Evolutionary conservation across 2,797 vertebrate species (phyloP).

Genomic region (Hafferia zeledoni): DNA sequence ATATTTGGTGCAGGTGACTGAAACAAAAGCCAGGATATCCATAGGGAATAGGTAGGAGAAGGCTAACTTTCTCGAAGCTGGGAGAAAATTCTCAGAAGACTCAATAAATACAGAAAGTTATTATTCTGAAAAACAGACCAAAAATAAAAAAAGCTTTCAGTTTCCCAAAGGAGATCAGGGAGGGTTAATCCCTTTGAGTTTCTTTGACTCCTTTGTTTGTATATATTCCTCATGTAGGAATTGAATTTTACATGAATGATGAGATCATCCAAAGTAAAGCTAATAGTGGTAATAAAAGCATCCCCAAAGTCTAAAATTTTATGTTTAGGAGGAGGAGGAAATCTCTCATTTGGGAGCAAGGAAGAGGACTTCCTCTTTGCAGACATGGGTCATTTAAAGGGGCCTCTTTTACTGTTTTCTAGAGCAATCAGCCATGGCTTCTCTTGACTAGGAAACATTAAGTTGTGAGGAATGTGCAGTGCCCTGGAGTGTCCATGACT

Average conservation of each 20-base stretch:
- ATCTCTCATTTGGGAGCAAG: not conserved
- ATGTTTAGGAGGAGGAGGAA: not conserved
- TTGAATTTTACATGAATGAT: constrained; percentile 34
- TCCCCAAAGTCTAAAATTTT: not conserved
- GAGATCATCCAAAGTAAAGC: constrained; percentile 39
- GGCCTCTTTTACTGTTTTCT: not conserved
- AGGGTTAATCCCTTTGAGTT: constrained; percentile 25
- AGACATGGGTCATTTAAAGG: not conserved
- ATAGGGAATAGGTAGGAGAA: not conserved
- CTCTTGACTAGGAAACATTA: not conserved
- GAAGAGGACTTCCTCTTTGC: not conserved
- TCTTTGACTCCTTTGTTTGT: constrained; percentile 30
- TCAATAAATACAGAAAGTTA: constrained; percentile 34
- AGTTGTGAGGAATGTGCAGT: not conserved
- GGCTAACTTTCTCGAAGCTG: constrained; percentile 8
- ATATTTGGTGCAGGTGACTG: not conserved
- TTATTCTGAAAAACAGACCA: constrained; percentile 29
- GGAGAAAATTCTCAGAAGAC: constrained; percentile 27
- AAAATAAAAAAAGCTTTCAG: not conserved
- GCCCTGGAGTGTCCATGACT: not conserved
- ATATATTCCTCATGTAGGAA: not conserved
- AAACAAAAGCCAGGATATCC: not conserved
- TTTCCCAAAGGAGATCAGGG: constrained; percentile 32
- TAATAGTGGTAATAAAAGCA: constrained; percentile 16
- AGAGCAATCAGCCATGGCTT: not conserved